Evolutionary conservation across 2,888 invertebrate species (phyloP).

Genomic region (Gibbula magus): DNA sequence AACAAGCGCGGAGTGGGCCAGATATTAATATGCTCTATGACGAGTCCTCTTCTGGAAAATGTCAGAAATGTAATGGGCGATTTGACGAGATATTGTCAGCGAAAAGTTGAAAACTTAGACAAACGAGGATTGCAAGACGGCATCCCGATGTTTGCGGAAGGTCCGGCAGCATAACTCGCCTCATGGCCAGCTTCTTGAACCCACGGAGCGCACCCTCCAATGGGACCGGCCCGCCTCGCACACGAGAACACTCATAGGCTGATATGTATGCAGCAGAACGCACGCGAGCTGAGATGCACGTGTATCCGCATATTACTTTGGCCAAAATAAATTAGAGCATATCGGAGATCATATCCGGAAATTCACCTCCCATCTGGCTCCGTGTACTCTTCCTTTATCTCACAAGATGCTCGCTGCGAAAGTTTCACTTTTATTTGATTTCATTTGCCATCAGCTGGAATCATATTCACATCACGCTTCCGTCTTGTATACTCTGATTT

Average conservation of each 20-base stretch:
- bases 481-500: neutral
- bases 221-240: constrained; percentile 28
- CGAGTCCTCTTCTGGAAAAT: constrained; percentile 30
- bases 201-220: constrained; percentile 25
- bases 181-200: constrained; percentile 9
- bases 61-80: constrained; percentile 36
- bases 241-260: constrained; percentile 23
- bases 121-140: constrained; percentile 20
- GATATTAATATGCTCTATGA: constrained; percentile 31
- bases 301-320: constrained; percentile 37
- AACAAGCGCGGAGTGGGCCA: constrained; percentile 25
- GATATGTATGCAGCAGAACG: constrained; percentile 39
- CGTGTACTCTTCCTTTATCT: constrained; percentile 24
- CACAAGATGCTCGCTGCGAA: constrained; percentile 8
- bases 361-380: constrained; percentile 31
- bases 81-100: constrained; percentile 35
- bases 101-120: constrained; percentile 34
- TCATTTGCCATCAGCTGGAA: constrained; percentile 7
- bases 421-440: constrained; percentile 23
- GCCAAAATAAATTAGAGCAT: constrained; percentile 24
- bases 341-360: constrained; percentile 27
- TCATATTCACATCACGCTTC: constrained; percentile 6
- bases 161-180: constrained; percentile 23
- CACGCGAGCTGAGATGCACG: constrained; percentile 35
- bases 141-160: constrained; percentile 14